phyloP scores from a whole-genome alignment of 2,888 invertebrate genomes.

The Amblyjoppa fuscipennis region DNA sequence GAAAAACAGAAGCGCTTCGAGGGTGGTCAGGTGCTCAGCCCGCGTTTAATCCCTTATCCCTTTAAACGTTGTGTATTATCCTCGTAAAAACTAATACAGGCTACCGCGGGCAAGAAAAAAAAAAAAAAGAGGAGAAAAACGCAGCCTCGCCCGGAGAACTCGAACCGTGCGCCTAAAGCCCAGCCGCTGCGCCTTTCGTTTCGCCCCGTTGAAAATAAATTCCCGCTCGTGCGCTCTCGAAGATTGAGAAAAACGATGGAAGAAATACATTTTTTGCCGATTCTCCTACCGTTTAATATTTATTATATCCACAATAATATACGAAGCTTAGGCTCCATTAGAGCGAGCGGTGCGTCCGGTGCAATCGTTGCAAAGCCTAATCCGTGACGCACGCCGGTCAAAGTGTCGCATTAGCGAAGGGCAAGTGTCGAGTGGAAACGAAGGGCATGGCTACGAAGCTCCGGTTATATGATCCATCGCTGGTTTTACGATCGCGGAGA shows the following conservation, averaged over 20 bases:
- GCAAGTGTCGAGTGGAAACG: not conserved
- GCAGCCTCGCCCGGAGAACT: constrained; percentile 32
- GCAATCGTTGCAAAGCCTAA: constrained; percentile 39
- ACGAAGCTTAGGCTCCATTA: not conserved
- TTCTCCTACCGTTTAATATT: not conserved
- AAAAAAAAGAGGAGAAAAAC: constrained; percentile 38
- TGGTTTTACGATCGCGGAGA: constrained; percentile 62
- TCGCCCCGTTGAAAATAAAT: constrained; percentile 25
- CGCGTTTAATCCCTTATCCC: constrained; percentile 84
- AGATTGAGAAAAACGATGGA: constrained; percentile 10
- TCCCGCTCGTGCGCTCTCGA: not conserved
- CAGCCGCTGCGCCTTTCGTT: constrained; percentile 16
- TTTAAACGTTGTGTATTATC: constrained; percentile 85
- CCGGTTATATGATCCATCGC: constrained; percentile 35
- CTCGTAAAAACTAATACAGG: constrained; percentile 85
- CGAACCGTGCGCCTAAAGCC: constrained; percentile 79
- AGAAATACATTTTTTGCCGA: not conserved
- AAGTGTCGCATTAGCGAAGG: constrained; percentile 65
- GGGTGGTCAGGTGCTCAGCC: constrained; percentile 77
- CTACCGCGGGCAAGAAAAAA: constrained; percentile 65
- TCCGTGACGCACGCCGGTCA: constrained; percentile 56
- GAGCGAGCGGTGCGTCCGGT: not conserved
- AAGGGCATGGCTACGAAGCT: not conserved
- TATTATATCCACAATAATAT: not conserved
- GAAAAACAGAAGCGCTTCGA: constrained; percentile 61